phyloP scores from a whole-genome alignment of 2,113 vertebrate genomes.

The Epinephelus moara region DNA sequence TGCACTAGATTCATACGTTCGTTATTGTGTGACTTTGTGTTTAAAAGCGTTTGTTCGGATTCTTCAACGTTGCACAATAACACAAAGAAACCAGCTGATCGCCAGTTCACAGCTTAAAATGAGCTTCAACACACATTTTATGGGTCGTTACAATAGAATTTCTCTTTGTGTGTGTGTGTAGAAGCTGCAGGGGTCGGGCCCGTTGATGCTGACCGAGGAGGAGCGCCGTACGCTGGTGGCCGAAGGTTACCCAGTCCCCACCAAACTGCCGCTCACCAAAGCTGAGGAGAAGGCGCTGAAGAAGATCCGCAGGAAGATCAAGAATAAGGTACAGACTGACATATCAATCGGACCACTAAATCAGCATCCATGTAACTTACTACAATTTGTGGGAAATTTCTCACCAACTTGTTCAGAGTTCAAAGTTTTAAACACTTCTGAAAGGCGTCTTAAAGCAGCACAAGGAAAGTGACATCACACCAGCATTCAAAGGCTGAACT shows the following conservation, averaged over 20 bases:
- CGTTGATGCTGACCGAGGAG: slow-evolving; percentile 95
- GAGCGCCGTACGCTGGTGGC: slow-evolving; percentile 96
- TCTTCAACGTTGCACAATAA: too few relatives aligned
- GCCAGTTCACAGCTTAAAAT: too few relatives aligned
- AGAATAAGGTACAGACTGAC: slow-evolving; percentile 89
- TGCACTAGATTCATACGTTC: too few relatives aligned
- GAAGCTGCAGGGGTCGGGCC: slow-evolving; percentile 94
- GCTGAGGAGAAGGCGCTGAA: slow-evolving; percentile 98
- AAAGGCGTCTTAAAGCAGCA: too few relatives aligned
- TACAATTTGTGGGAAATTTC: too few relatives aligned
- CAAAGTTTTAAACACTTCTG: too few relatives aligned
- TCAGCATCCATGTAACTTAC: neutral
- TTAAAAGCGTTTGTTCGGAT: too few relatives aligned
- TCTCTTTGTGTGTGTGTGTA: slow-evolving; percentile 52
- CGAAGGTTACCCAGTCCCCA: slow-evolving; percentile 97
- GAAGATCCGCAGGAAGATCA: slow-evolving; percentile 99
- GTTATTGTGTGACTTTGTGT: too few relatives aligned
- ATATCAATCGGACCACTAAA: neutral
- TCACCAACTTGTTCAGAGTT: too few relatives aligned
- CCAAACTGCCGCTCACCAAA: slow-evolving; percentile 95
- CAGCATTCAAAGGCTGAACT: too few relatives aligned
- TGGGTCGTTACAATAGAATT: neutral
- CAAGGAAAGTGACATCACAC: too few relatives aligned
- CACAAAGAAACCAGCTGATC: too few relatives aligned
- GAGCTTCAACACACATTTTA: neutral